Conservation (phyloP, 2,888 invertebrate genomes). For the Drosophila formosana region DNA sequence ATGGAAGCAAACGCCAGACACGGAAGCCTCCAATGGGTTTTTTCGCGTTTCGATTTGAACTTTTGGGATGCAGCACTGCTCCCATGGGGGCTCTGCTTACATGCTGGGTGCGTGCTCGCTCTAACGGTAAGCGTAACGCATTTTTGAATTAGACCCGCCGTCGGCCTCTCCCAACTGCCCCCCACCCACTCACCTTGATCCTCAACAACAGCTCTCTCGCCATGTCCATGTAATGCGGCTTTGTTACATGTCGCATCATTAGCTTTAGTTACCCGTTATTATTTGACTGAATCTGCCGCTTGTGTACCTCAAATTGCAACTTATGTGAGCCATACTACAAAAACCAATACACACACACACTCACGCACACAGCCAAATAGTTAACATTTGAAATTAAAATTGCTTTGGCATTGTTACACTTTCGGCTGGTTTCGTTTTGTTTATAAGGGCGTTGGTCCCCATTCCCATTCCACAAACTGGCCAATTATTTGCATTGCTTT, state of each 20-base stretch:
- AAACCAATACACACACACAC: conserved; percentile 13
- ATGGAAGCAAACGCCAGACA: conserved; percentile 2
- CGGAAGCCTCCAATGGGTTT: conserved; percentile 33
- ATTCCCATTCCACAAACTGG: conserved; percentile 53
- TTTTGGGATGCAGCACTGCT: conserved; percentile 54
- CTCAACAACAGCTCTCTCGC: conserved; percentile 2
- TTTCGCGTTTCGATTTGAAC: conserved; percentile 40
- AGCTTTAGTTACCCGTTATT: conserved; percentile 67
- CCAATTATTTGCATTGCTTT: conserved; percentile 72
- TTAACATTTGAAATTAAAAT: conserved; percentile 69
- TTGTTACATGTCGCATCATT: conserved; percentile 72
- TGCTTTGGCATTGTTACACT: conserved; percentile 64
- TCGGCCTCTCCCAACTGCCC: conserved; percentile 3
- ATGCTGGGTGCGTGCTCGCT: conserved; percentile 61
- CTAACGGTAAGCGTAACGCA: conserved; percentile 79
- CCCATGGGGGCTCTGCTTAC: conserved; percentile 48
- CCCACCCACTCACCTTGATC: conserved; percentile 9
- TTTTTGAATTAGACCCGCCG: conserved; percentile 51
- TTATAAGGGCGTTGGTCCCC: conserved; percentile 64
- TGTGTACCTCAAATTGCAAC: conserved; percentile 69
- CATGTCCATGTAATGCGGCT: conserved; percentile 28
- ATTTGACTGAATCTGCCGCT: conserved; percentile 49
- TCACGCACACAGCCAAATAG: conserved; percentile 45
- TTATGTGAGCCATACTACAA: conserved; percentile 58
- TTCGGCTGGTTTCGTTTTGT: conserved; percentile 43